Conservation (phyloP, 2,113 vertebrate genomes). For the Halcyon malimbica region DNA sequence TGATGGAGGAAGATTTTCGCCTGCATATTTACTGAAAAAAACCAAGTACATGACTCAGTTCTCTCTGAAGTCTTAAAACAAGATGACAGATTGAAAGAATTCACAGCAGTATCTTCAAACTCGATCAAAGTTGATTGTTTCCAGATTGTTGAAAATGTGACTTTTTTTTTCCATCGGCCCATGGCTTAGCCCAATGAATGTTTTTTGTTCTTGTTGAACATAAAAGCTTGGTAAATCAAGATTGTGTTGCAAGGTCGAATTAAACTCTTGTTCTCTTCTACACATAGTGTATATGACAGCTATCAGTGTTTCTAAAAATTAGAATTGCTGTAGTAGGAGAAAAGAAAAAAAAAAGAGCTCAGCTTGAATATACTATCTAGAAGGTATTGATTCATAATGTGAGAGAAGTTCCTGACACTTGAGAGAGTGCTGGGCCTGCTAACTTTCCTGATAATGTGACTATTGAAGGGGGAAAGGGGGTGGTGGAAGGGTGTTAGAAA, state of each 20-base stretch:
- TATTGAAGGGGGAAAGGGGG: neutral
- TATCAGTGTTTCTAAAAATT: neutral
- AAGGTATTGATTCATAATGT: neutral
- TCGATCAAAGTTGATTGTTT: neutral
- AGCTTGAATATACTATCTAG: neutral
- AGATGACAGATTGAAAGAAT: neutral
- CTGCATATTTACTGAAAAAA: neutral
- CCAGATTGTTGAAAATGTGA: neutral
- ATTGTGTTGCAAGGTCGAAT: neutral
- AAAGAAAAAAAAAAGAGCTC: neutral
- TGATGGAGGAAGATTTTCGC: neutral
- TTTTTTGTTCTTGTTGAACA: neutral
- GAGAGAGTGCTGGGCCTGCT: neutral
- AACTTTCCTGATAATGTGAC: neutral
- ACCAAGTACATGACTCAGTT: neutral
- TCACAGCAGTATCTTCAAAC: neutral
- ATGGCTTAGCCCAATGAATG: neutral
- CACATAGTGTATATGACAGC: neutral
- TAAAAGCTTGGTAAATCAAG: neutral
- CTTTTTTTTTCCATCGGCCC: neutral
- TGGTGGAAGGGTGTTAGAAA: neutral
- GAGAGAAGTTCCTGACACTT: neutral
- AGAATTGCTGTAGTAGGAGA: neutral
- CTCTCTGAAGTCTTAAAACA: neutral
- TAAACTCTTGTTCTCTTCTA: neutral